Evolutionary conservation across 1,140 invertebrate species (phyloP).

Genomic region (Zaprionus inermis): DNA sequence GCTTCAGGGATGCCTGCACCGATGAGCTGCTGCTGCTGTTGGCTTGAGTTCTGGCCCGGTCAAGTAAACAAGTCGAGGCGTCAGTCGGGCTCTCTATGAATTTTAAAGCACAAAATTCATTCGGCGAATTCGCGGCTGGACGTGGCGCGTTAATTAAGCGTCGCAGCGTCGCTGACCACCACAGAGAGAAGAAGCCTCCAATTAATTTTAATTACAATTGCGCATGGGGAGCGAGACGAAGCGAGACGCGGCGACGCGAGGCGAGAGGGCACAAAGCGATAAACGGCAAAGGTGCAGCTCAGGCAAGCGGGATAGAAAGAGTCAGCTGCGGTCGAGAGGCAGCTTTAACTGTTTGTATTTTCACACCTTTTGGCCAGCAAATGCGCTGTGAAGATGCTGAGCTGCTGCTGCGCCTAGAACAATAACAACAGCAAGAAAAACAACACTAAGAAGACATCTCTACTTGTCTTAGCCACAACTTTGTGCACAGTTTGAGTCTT

Average conservation of each 20-base stretch:
- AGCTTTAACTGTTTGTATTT: constrained; percentile 76
- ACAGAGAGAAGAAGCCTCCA: constrained; percentile 64
- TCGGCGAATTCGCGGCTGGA: constrained; percentile 35
- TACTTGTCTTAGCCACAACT: constrained; percentile 58
- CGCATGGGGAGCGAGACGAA: constrained; percentile 30
- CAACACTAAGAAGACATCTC: constrained; percentile 54
- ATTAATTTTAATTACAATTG: constrained; percentile 81
- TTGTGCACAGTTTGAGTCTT: constrained; percentile 54
- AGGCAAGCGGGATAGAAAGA: not conserved
- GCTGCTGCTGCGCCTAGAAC: not conserved
- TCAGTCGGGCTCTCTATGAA: constrained; percentile 32
- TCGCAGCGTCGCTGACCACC: constrained; percentile 56
- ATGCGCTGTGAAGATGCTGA: constrained; percentile 63
- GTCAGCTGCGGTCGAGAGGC: not conserved
- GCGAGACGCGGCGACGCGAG: constrained; percentile 12
- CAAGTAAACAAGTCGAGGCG: constrained; percentile 33
- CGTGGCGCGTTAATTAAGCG: constrained; percentile 66
- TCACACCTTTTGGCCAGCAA: constrained; percentile 78
- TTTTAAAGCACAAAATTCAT: constrained; percentile 68
- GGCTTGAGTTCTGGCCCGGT: constrained; percentile 48
- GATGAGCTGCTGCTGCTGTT: not conserved
- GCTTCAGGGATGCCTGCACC: constrained; percentile 72
- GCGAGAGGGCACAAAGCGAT: constrained; percentile 39
- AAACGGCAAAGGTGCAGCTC: constrained; percentile 58
- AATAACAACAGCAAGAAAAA: constrained; percentile 15